Evolutionary conservation across 2,888 invertebrate species (phyloP).

Genomic region (Athrips mouffetella): DNA sequence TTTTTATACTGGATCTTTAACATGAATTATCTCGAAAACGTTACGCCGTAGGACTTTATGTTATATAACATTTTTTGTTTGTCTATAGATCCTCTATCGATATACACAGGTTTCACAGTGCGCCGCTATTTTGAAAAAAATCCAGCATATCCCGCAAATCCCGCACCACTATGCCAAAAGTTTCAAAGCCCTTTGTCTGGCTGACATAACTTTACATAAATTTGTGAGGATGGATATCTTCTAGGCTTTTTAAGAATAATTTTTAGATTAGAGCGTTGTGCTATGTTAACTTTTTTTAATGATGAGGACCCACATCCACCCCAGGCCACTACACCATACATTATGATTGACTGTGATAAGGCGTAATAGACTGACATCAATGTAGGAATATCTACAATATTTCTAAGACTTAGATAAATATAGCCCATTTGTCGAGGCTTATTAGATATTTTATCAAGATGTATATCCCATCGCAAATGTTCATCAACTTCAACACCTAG

Average conservation of each 20-base stretch:
- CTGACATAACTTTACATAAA: not conserved
- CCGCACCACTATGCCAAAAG: too few relatives aligned
- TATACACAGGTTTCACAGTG: too few relatives aligned
- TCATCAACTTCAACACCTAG: not conserved
- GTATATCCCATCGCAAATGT: not conserved
- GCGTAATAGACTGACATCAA: not conserved
- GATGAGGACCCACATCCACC: not conserved
- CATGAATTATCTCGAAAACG: too few relatives aligned
- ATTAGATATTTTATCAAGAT: not conserved
- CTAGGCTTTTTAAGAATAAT: not conserved
- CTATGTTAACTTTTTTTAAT: not conserved
- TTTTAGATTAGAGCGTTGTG: slow-evolving; percentile 2
- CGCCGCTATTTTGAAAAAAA: too few relatives aligned
- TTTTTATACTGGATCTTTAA: too few relatives aligned
- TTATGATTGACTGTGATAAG: not conserved
- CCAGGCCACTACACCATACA: slow-evolving; percentile 2
- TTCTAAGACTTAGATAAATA: not conserved
- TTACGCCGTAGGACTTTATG: too few relatives aligned
- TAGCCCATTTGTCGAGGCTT: not conserved
- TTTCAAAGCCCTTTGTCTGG: too few relatives aligned
- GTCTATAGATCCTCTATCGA: too few relatives aligned
- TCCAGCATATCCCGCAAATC: too few relatives aligned
- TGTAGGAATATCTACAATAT: not conserved
- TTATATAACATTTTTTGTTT: too few relatives aligned
- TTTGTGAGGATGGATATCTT: not conserved